Base-by-base conservation (phyloP, 1,140 invertebrate species). In the Physella acuta region DNA sequence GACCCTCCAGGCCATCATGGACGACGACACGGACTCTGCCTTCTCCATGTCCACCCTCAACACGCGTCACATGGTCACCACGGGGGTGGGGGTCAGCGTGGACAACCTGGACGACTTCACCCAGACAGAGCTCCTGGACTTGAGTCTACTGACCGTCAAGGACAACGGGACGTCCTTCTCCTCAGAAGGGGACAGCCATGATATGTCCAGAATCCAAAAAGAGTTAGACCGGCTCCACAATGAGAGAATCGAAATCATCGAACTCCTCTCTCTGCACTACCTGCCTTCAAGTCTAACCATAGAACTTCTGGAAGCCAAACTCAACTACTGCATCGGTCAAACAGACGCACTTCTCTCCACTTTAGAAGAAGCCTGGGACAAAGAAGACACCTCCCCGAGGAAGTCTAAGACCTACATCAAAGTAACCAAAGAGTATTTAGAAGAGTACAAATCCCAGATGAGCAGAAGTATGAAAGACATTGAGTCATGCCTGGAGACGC, bases 281-380 rank as follows among this genome's bases (percentile, higher is more conserved):
- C 67, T 83, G 26, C 82, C 82, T 16, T 74, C 79, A 8, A 81
- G 79, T 69, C 66, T 83, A 20, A 81, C 79, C 58, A 73, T 82
- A 33, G 81, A 84, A 67, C 65, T 82, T 17, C 67, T 81, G 11
- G 82, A 84, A 67, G 77, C 76, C 5, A 81, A 83, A 52, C 70
- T 84, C 3, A 82, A 84, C 67, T 82, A 84, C 69, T 77, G 78
- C 56, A 78, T 83, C 68, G 81, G 80, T 11, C 82, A 84, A 70
- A 82, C 82, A 14, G 82, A 84, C 69, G 66, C 75, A 1, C 65
- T 83, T 11, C 74, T 84, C 20, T 70, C 78, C 20, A 73, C 78
- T 1, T 58, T 83, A 24, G 82, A 82, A 20, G 79, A 80, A 20
- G 68, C 71, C 0, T 77, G 76, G 76, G 70, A 70, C n/a, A 68